Evolutionary conservation across 2,888 invertebrate species (phyloP), one percentile per base, ranked within the genome.

Genomic region (Phortica magna): DNA sequence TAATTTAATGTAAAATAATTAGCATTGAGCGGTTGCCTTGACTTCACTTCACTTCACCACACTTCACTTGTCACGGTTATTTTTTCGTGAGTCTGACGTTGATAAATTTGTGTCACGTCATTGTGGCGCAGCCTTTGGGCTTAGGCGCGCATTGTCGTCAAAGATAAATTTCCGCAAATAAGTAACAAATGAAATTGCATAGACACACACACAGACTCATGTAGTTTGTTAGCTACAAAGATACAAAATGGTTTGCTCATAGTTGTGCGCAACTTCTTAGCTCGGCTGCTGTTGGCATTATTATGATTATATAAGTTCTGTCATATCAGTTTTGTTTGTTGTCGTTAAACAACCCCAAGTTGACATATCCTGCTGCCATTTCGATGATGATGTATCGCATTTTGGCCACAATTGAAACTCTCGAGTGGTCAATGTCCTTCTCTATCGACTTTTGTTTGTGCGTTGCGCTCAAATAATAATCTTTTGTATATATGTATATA

Each of bases 1-100:
- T 92, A 91, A 91, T 91, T 91, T 91, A 91, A 91, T 91, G 89
- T 90, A 91, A 92, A 92, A 92, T 91, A 91, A 91, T 92, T 91
- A 91, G 90, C 87, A 80, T 79, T 22, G 81, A 79, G 78, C 83
- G 79, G 81, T 68, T 74, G 76, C 76, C 57, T 57, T 72, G 75
- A 39, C 61, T 75, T 59, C 55, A 65, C 76, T 67, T 53, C 59
- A 41, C 75, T 61, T 59, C 61, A 42, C 61, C 64, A 22, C 14
- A 42, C 22, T 19, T 67, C 53, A 61, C 67, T 65, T 73, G 57
- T 48, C 43, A 53, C 55, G 42, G 22, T 17, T 48, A 6, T 14
- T 59, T 42, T 59, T 73, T 59, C n/a, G 53, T 17, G 39, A 41
- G 72, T 17, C 75, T 86, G 88, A 84, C 86, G 83, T 86, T 86